Evolutionary conservation across 2,797 vertebrate genomes (phyloP).

Genomic region (Acestrorhynchus altus): DNA sequence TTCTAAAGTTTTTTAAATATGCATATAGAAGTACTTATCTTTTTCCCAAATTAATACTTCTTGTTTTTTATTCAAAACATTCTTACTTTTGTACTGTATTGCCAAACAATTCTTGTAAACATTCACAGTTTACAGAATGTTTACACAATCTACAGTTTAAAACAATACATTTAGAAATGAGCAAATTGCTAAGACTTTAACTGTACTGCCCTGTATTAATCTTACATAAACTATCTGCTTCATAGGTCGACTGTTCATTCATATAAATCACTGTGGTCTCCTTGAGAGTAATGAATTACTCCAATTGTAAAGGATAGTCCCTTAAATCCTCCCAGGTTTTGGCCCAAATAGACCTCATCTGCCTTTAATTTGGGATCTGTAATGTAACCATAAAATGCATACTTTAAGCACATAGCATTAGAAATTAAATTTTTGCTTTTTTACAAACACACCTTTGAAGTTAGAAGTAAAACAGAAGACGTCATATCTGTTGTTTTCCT

Average conservation of each 20-base stretch:
- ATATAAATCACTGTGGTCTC: background rate
- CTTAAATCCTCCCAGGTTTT: background rate
- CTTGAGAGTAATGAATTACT: background rate
- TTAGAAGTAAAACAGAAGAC: slow-evolving; percentile 97
- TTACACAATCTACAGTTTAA: too few relatives aligned
- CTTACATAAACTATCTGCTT: background rate
- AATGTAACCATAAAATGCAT: background rate
- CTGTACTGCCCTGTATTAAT: too few relatives aligned
- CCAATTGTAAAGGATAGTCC: background rate
- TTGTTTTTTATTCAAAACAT: too few relatives aligned
- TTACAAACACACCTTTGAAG: slow-evolving; percentile 83
- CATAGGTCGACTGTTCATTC: background rate
- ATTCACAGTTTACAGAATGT: too few relatives aligned
- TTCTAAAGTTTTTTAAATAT: too few relatives aligned
- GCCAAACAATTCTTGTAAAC: too few relatives aligned
- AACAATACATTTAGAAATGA: too few relatives aligned
- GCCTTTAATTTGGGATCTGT: background rate
- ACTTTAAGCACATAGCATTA: too few relatives aligned
- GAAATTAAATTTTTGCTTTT: background rate
- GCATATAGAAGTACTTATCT: too few relatives aligned
- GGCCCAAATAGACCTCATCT: background rate
- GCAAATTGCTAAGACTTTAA: too few relatives aligned
- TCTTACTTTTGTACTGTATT: too few relatives aligned
- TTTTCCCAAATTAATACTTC: too few relatives aligned
- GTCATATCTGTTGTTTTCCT: slow-evolving; percentile 90